Evolutionary conservation across 1,140 invertebrate species (phyloP), one percentile per base, ranked within the genome.

Genomic region (Drosophila micromelanica): DNA sequence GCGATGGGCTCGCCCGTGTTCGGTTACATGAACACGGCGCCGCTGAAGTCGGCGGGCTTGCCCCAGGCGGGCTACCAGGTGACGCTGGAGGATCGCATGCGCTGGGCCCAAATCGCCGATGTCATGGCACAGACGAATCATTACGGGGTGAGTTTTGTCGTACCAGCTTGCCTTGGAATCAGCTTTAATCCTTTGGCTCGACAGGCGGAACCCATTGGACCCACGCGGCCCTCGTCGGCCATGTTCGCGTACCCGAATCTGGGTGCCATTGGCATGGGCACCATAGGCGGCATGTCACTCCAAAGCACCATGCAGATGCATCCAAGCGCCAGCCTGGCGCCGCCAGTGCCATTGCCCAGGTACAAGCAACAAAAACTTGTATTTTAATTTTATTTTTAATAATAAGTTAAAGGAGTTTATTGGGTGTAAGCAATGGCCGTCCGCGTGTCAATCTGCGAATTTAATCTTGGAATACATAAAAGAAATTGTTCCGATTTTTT

Each of bases 91-190:
- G 96, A 97, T 74, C 93, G 96, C 45, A 93, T 96, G 92, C 91
- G 96, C 5, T 97, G 97, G 96, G 96, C 96, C 0, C 96, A 97
- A 76, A 95, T 97, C 32, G 95, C 96, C 2, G 96, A 97, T 76
- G 96, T 96, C 1, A 96, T 96, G 94, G 95, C 95, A 0, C 95
- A 96, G 65, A 95, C 95, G 0, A 97, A 96, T 92, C 95, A 97
- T 82, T 97, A 97, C 82, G 96, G 96, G 76, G 96, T 96, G 92
- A 94, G 93, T 17, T n/a, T n/a, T n/a, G n/a, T n/a, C n/a, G n/a
- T n/a, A n/a, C n/a, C n/a, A n/a, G n/a, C n/a, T n/a, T n/a, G n/a
- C n/a, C n/a, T 17, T 17, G 17, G 2, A 11, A 40, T 12, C 27
- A 27, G 23, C 23, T 30, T 11, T 48, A 13, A 56, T 5, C 40